Evolutionary conservation across 1,140 invertebrate species (phyloP), one percentile per base, ranked within the genome.

Genomic region (Octopus sinensis): DNA sequence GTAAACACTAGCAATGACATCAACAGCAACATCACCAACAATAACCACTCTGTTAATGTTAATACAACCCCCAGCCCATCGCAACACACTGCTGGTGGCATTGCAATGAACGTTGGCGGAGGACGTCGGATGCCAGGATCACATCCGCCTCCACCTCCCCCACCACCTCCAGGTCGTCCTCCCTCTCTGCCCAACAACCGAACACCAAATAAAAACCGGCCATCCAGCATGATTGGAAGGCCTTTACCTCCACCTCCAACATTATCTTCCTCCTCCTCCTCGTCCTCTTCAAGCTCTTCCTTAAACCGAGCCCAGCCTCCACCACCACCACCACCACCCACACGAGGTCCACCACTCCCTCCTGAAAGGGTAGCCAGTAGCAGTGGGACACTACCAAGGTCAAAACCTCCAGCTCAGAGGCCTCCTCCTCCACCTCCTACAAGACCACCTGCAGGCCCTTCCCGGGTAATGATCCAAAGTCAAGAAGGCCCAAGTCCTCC

Each of bases 1-100:
- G 30, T 23, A 23, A 17, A 13, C 5, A 5, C 68, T 23, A 13
- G 17, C 30, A 73, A 6, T 13, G 68, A 23, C 68, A 73, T 73
- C 68, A 73, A 73, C 13, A 73, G 30, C 68, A 73, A 73, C 30
- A 73, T 73, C 68, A 73, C 68, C 68, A 73, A 73, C 13, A 73
- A 73, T 23, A 73, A 73, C 13, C 17, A 73, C 13, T n/a, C 17
- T 23, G 30, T n/a, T 23, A 73, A 73, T 23, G 17, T 73, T 13
- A 73, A 73, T 73, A n/a, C 13, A n/a, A 10, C 68, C 30, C 68
- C 17, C 17, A 9, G 5, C 30, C 30, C 30, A 43, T 43, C 30
- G 30, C 30, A 43, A 43, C 68, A 73, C 68, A 73, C 68, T 12
- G 6, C 68, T 17, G 68, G 68, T 73, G 68, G 68, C 68, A 13